These are phyloP conservation scores for Hirtodrosophila confusa DNA, from an alignment of 2,888 invertebrate species.

Conservation along the genomic window DNA sequence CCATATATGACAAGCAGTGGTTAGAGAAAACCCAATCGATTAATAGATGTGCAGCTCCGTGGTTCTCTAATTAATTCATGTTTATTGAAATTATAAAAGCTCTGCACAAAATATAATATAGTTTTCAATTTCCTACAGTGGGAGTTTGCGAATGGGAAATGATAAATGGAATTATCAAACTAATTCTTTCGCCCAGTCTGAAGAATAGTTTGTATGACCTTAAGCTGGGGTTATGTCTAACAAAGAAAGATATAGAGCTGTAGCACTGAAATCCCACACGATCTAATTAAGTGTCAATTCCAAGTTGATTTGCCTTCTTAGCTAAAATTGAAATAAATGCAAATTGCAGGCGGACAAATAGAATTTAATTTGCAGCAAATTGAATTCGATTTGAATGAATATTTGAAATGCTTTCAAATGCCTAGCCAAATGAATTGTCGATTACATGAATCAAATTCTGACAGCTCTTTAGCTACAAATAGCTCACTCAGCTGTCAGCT, in stretches of 20 bases:
- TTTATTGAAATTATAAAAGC: background rate
- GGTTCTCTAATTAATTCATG: slow-evolving; percentile 1
- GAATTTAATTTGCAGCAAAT: background rate
- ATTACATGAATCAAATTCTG: slow-evolving; percentile 2
- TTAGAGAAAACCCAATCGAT: background rate
- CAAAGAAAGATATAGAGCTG: too few species aligned
- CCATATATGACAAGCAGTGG: background rate
- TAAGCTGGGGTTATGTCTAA: too few species aligned
- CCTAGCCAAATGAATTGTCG: slow-evolving; percentile 1
- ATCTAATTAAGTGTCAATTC: too few species aligned
- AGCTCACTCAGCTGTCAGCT: slow-evolving; percentile 11
- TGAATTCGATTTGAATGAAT: too few species aligned
- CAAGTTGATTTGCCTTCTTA: background rate
- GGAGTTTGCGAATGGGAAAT: too few species aligned
- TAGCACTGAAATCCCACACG: too few species aligned
- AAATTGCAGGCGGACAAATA: background rate
- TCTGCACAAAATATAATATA: background rate
- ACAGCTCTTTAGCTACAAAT: slow-evolving; percentile 7
- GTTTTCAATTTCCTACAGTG: too few species aligned
- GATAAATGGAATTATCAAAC: too few species aligned
- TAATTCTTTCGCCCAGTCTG: too few species aligned
- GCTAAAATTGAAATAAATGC: slow-evolving; percentile 5
- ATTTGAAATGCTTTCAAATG: too few species aligned
- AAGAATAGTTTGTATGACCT: too few species aligned
- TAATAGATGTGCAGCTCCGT: slow-evolving; percentile 3